Evolutionary conservation across 2,888 invertebrate species (phyloP).

Genomic region (Oscheius sp.): DNA sequence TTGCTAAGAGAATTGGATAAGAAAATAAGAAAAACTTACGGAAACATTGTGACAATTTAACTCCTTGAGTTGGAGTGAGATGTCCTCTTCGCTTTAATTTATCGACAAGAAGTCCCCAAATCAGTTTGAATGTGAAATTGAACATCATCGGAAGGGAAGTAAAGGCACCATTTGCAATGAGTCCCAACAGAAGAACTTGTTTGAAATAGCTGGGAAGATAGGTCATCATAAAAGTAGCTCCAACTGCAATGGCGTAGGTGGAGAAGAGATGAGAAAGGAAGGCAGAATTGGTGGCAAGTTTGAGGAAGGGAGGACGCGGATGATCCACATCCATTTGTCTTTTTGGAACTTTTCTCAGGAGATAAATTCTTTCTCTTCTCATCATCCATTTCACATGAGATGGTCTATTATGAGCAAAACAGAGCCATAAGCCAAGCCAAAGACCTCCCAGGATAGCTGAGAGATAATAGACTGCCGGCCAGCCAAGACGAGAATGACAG

Average conservation of each 20-base stretch:
- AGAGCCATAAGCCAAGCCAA: constrained; percentile 9
- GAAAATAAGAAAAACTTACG: constrained; percentile 19
- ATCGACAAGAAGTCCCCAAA: constrained; percentile 39
- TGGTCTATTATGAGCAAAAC: constrained; percentile 11
- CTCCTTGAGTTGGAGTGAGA: constrained; percentile 35
- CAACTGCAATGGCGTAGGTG: constrained; percentile 26
- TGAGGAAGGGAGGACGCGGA: constrained; percentile 20
- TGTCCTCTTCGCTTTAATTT: constrained; percentile 32
- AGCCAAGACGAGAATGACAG: constrained; percentile 18
- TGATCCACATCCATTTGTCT: constrained; percentile 1
- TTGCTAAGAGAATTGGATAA: constrained; percentile 19
- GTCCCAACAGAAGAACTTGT: constrained; percentile 36
- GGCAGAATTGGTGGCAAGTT: constrained; percentile 22
- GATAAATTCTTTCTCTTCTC: constrained; percentile 12
- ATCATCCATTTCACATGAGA: constrained; percentile 18
- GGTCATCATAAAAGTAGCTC: constrained; percentile 40
- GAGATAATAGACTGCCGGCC: constrained; percentile 30
- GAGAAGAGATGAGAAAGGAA: constrained; percentile 27
- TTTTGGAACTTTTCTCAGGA: background rate
- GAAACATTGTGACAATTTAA: constrained; percentile 33
- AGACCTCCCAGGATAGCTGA: constrained; percentile 9
- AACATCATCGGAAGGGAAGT: constrained; percentile 45
- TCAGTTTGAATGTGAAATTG: constrained; percentile 39
- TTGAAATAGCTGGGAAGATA: constrained; percentile 55
- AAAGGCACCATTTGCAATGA: constrained; percentile 45